Base-by-base conservation (phyloP, 1,140 invertebrate genomes). In the Bombus balteatus region DNA sequence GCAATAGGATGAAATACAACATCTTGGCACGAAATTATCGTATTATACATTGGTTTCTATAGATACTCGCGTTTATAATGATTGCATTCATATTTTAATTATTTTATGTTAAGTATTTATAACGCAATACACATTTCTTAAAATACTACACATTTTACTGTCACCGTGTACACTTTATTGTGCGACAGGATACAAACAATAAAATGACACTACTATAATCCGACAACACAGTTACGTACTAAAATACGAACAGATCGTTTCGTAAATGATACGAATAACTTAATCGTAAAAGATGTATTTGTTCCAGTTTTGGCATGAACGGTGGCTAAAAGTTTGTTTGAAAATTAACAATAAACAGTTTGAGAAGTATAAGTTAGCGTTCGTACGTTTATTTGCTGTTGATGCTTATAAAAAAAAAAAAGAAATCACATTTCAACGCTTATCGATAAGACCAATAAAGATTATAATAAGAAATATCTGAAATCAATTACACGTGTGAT, bases 1-100 rank as follows among this genome's bases (percentile, higher is more conserved):
- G 83, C 78, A 66, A 85, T 25, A 66, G 3, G n/a, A 39, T 68
- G n/a, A 75, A 34, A 53, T 68, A 74, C 59, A 53, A 84, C 34
- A 57, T 57, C 13, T 66, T 22, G 57, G 9, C 53, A 41, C 41
- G 39, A 18, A 65, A 53, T 28, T 53, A 47, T 57, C 57, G 65
- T 4, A 80, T 72, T 39, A 12, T 39, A 73, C 80, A 73, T 73
- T 32, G 9, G 25, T 73, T 72, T 77, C n/a, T 47, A 68, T 41
- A 41, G 28, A 78, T 34, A 62, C 5, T 68, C 37, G 32, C n/a
- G 28, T 47, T n/a, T 72, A 18, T 43, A 57, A 37, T 8, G n/a
- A 22, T 62, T 37, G 68, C 77, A 32, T 68, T 82, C 41, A 22
- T 66, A 66, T 5, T 47, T 75, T 18, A 70, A 73, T 32, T 53